phyloP scores from a whole-genome alignment of 2,797 vertebrate species.

The Falco berigora region DNA sequence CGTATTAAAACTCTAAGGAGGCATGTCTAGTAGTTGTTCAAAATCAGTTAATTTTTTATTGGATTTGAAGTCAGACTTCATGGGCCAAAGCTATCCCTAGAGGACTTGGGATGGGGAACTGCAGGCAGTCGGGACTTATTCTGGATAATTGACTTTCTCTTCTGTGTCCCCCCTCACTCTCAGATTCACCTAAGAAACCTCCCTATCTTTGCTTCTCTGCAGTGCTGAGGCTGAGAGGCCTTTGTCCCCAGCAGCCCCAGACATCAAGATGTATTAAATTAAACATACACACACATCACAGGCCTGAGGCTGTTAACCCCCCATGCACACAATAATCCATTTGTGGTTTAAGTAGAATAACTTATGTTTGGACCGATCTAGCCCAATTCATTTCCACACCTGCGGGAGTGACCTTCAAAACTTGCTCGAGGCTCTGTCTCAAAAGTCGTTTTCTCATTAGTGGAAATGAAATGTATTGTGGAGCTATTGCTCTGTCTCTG shows the following conservation, averaged over 20 bases:
- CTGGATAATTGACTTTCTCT: neutral
- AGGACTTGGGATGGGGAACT: neutral
- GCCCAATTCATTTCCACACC: constrained; percentile 10
- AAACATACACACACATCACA: neutral
- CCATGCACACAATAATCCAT: neutral
- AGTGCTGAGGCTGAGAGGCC: neutral
- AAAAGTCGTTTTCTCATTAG: neutral
- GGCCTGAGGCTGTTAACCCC: neutral
- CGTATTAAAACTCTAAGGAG: neutral
- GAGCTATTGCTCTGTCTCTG: neutral
- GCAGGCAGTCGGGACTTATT: neutral
- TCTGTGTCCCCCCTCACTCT: neutral
- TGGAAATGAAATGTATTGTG: neutral
- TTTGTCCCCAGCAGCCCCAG: neutral
- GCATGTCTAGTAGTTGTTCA: neutral
- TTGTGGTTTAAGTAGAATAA: neutral
- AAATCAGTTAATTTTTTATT: constrained; percentile 12
- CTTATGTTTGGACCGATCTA: neutral
- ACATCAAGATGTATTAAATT: neutral
- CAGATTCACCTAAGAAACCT: neutral
- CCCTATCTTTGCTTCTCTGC: neutral
- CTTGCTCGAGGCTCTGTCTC: constrained; percentile 29
- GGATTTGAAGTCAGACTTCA: constrained; percentile 1
- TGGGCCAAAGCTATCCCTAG: neutral
- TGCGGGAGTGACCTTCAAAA: constrained; percentile 25